These are phyloP conservation scores for Macropus fuliginosus DNA, from an alignment of 2,797 vertebrate species.

Conservation along the genomic window DNA sequence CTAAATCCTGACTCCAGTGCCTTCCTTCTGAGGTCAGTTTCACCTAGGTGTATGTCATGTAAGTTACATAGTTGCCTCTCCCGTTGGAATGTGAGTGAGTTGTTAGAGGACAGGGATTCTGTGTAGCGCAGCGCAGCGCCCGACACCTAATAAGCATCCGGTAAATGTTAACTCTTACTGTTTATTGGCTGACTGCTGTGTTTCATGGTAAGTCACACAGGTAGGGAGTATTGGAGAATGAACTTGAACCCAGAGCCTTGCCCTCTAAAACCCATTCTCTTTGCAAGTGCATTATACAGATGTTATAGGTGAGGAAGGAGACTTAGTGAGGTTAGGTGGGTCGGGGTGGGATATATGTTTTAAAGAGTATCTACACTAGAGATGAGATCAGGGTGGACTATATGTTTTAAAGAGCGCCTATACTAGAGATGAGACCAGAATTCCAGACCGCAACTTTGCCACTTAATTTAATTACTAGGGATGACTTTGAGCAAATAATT, in stretches of 20 bases:
- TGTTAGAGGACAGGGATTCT: not conserved
- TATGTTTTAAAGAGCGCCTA: not conserved
- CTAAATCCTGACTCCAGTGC: not conserved
- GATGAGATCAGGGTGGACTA: not conserved
- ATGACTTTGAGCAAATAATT: not conserved
- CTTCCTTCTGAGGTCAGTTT: not conserved
- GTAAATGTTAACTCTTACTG: not conserved
- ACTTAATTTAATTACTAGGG: not conserved
- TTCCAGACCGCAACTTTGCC: not conserved
- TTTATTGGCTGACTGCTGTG: not conserved
- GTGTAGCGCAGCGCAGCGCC: not conserved
- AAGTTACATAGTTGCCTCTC: not conserved
- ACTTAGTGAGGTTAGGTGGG: not conserved
- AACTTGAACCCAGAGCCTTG: not conserved
- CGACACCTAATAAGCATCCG: not conserved
- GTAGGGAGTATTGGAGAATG: not conserved
- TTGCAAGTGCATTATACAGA: not conserved
- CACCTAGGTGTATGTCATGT: not conserved
- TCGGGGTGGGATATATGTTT: not conserved
- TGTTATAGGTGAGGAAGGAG: not conserved
- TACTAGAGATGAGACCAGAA: not conserved
- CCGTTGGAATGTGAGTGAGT: not conserved
- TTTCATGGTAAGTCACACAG: accelerated
- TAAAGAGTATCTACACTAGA: not conserved
- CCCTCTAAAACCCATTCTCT: too few relatives aligned